Evolutionary conservation across 2,113 vertebrate genomes (phyloP), one percentile per base, ranked within the genome.

Genomic region (Chunga burmeisteri): DNA sequence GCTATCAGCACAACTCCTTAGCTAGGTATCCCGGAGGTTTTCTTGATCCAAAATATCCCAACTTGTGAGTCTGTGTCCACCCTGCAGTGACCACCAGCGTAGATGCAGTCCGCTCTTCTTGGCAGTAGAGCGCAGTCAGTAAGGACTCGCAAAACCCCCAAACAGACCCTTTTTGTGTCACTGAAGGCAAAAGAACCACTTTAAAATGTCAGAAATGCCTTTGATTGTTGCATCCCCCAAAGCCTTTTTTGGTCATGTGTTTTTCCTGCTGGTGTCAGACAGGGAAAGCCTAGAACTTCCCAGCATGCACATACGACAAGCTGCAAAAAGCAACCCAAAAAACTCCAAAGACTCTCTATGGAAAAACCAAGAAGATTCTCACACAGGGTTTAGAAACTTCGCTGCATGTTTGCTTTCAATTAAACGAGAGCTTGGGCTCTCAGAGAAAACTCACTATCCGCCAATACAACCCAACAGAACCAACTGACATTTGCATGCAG

Each of bases 61-160:
- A 3, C 11, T 25, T 61, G 79, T 11, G 56, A 56, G n/a, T 7
- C 13, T 20, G 25, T 4, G 17, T 4, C 58, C 84, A 7, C 6
- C 7, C 52, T 27, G 52, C 79, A 46, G 17, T 5, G 40, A 23
- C 62, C 52, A 20, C 13, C 56, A 25, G 63, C 1, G 1, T 1
- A 17, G 75, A 27, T 11, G n/a, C 58, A 44, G 26, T 10, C 42
- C 22, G 65, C 59, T 90, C 32, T 49, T 91, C 36, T 58, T 26
- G 4, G 1, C 38, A 29, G 25, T 0, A 9, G 7, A 52, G 53
- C 16, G 1, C 16, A 25, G 40, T 5, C 36, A 18, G 7, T 10
- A 22, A 26, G 42, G 19, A 27, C 27, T 16, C 6, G 2, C 29
- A 32, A 59, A 70, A 47, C 12, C 9, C 6, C 20, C 42, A 58